phyloP scores from a whole-genome alignment of 2,888 invertebrate species.

The Allacma fusca region DNA sequence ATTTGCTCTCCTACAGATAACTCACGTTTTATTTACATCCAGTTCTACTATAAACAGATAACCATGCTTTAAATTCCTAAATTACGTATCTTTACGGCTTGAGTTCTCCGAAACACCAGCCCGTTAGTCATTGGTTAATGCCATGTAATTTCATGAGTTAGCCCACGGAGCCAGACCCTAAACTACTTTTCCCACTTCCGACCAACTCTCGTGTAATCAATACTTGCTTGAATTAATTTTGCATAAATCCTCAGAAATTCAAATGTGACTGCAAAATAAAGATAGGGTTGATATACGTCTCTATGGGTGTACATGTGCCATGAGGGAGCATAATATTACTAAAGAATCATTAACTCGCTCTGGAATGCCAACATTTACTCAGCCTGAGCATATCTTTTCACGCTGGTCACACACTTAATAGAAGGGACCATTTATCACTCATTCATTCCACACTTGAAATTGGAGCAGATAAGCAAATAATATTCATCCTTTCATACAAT shows the following conservation, averaged over 20 bases:
- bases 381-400: constrained; percentile 19
- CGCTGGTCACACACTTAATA: constrained; percentile 16
- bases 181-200: too few species aligned
- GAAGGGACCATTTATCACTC: constrained; percentile 23
- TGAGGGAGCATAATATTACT: too few species aligned
- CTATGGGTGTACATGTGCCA: too few species aligned
- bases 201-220: too few species aligned
- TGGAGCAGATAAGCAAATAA: constrained; percentile 31
- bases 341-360: not conserved
- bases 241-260: not conserved
- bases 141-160: too few species aligned
- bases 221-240: not conserved
- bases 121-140: too few species aligned
- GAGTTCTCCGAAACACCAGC: too few species aligned
- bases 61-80: not conserved
- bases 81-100: not conserved
- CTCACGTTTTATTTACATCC: not conserved
- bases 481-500: not conserved
- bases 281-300: too few species aligned
- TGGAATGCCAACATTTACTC: constrained; percentile 9
- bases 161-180: too few species aligned
- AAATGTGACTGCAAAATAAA: not conserved
- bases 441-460: constrained; percentile 21
- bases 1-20: not conserved
- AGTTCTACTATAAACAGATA: not conserved